A percentile compares a stretch with the other conserved stretches of the same genome.
Conservation (phyloP, 2,888 invertebrate species). For the Agrotis segetum region DNA sequence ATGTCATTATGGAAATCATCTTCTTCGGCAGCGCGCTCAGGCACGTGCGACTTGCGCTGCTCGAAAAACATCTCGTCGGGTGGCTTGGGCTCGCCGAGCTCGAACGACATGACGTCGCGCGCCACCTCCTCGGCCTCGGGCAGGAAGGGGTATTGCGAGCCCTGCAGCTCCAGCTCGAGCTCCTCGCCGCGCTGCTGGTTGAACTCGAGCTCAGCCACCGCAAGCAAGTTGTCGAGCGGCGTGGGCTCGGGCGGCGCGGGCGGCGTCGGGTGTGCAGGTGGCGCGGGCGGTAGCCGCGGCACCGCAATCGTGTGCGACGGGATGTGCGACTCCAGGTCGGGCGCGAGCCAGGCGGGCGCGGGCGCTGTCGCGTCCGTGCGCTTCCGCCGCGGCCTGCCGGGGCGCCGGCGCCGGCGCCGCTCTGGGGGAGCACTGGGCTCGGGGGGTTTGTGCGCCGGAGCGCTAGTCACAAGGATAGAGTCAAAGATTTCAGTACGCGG, state of each 20-base stretch:
- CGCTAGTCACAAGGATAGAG: slow-evolving; percentile 83
- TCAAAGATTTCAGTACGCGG: slow-evolving; percentile 93
- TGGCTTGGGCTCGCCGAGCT: slow-evolving; percentile 81
- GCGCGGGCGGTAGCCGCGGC: slow-evolving; percentile 78
- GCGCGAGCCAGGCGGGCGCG: slow-evolving; percentile 79
- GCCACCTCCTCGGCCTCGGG: slow-evolving; percentile 80
- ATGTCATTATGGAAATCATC: slow-evolving; percentile 79
- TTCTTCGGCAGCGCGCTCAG: slow-evolving; percentile 74
- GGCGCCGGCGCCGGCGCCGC: slow-evolving; percentile 70
- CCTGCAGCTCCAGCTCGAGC: slow-evolving; percentile 72
- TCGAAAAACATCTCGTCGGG: slow-evolving; percentile 83
- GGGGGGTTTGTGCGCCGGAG: slow-evolving; percentile 69
- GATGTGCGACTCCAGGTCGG: slow-evolving; percentile 92
- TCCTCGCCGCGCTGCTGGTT: slow-evolving; percentile 90
- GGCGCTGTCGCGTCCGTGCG: slow-evolving; percentile 68
- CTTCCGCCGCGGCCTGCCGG: slow-evolving; percentile 66
- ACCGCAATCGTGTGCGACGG: slow-evolving; percentile 92
- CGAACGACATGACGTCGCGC: slow-evolving; percentile 85
- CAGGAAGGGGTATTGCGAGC: slow-evolving; percentile 78
- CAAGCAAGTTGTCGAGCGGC: slow-evolving; percentile 92
- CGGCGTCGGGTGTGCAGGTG: slow-evolving; percentile 69
- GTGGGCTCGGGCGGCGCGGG: slow-evolving; percentile 83
- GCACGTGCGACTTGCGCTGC: slow-evolving; percentile 75
- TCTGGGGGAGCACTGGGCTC: slow-evolving; percentile 70
- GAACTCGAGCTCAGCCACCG: slow-evolving; percentile 92